These are phyloP conservation scores for Bubo bubo DNA, from an alignment of 2,113 vertebrate genomes.

Conservation along the genomic window DNA sequence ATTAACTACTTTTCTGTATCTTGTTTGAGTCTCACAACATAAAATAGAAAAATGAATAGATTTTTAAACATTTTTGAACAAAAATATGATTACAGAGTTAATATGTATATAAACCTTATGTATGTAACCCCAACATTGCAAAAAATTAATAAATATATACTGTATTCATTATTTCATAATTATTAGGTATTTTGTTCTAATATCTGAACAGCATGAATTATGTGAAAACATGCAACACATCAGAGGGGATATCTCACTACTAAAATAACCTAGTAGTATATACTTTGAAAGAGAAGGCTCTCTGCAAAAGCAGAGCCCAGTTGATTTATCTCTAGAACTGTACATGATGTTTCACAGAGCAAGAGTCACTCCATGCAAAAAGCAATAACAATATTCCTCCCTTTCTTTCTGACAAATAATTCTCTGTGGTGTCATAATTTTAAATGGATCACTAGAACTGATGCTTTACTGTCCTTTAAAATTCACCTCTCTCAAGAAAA, in stretches of 20 bases:
- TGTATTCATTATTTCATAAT: background rate
- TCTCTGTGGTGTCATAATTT: background rate
- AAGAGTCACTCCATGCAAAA: background rate
- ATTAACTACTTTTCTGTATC: background rate
- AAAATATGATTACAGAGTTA: background rate
- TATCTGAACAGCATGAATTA: background rate
- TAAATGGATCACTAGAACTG: background rate
- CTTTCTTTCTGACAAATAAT: background rate
- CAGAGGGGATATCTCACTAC: background rate
- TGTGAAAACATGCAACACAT: background rate
- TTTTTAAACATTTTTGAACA: background rate
- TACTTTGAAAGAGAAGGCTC: background rate
- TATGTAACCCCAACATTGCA: accelerated
- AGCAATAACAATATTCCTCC: background rate
- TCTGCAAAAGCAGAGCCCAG: background rate
- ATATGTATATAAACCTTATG: background rate
- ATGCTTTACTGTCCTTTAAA: background rate
- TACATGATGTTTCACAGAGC: background rate
- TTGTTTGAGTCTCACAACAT: background rate
- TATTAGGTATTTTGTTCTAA: background rate
- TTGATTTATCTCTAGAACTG: background rate
- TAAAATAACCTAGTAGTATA: background rate
- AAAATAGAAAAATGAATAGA: background rate
- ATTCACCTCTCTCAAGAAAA: background rate
- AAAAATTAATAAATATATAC: background rate